Base-by-base conservation (phyloP, 2,888 invertebrate species). In the Cerceris ruficornis region DNA sequence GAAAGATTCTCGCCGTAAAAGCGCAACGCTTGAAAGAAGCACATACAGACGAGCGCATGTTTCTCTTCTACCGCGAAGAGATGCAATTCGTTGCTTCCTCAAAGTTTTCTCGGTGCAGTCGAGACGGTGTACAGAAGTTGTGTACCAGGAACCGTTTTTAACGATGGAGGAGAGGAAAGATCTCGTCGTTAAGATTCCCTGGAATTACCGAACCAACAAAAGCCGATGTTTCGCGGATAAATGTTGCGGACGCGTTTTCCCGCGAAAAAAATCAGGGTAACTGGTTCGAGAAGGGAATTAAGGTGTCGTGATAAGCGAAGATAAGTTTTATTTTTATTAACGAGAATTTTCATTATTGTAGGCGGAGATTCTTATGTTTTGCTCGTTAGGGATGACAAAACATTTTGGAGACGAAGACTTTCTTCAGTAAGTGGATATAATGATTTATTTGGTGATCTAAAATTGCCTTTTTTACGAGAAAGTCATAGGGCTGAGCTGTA, bases 101-200 rank as follows among this genome's bases (percentile, higher is more conserved):
- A 13, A 64, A 77, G 62, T 78, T 77, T 58, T 42, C 15, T 42
- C 15, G 62, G 41, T 49, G 62, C 41, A 41, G n/a, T 2, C 52
- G 52, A 17, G 61, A 46, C 49, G 13, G 39, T 9, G 14, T 13
- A 55, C 54, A 64, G 69, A 69, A 49, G 54, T 55, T 14, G 39
- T 39, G 61, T 14, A 60, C 41, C 49, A 9, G n/a, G 67, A 68
- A 66, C 58, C 41, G 54, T 50, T 67, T 54, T 52, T 39, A 14
- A 17, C 13, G 41, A 67, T 17, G 54, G 52, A 43, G 15, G 0
- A 11, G 61, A 46, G 60, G 62, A 52, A 68, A 43, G 64, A 66
- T 67, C 69, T 60, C 43, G 57, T 60, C 62, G 67, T 74, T 80
- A 64, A 69, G 60, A 68, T 77, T 57, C 81, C 77, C 68, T 42